Conservation (phyloP, 1,140 invertebrate genomes). For the Zelostemma sp. region DNA sequence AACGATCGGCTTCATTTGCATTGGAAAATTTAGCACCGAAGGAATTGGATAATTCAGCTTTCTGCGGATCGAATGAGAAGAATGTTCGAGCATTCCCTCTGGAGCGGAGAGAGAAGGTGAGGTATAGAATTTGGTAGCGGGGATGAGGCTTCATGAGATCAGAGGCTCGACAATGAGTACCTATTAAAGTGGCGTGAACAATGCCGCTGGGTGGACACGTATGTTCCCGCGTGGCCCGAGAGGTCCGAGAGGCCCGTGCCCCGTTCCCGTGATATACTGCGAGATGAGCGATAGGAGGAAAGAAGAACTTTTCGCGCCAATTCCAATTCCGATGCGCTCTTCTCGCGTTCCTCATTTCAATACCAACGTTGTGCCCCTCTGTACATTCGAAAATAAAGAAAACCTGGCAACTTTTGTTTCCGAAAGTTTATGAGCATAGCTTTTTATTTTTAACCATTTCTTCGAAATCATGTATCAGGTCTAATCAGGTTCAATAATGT, state of each 20-base stretch:
- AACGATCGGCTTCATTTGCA: neutral
- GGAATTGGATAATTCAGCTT: neutral
- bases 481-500: too few species aligned
- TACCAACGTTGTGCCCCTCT: slow-evolving; percentile 1
- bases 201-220: slow-evolving; percentile 38
- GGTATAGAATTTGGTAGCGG: neutral
- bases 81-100: too few species aligned
- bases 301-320: slow-evolving; percentile 18
- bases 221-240: slow-evolving; percentile 12
- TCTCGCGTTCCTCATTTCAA: slow-evolving; percentile 13
- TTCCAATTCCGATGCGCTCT: slow-evolving; percentile 9
- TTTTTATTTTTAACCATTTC: too few species aligned
- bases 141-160: slow-evolving; percentile 38
- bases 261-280: slow-evolving; percentile 61
- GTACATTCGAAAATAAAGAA: neutral
- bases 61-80: neutral
- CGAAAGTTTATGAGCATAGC: too few species aligned
- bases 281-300: slow-evolving; percentile 62
- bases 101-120: too few species aligned
- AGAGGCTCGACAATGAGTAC: slow-evolving; percentile 60
- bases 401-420: neutral
- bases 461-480: too few species aligned
- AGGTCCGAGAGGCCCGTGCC: slow-evolving; percentile 11
- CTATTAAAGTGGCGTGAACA: slow-evolving; percentile 68
- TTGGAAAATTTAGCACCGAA: neutral